Evolutionary conservation across 1,140 invertebrate species (phyloP).

Genomic region (Reticulitermes speratus): DNA sequence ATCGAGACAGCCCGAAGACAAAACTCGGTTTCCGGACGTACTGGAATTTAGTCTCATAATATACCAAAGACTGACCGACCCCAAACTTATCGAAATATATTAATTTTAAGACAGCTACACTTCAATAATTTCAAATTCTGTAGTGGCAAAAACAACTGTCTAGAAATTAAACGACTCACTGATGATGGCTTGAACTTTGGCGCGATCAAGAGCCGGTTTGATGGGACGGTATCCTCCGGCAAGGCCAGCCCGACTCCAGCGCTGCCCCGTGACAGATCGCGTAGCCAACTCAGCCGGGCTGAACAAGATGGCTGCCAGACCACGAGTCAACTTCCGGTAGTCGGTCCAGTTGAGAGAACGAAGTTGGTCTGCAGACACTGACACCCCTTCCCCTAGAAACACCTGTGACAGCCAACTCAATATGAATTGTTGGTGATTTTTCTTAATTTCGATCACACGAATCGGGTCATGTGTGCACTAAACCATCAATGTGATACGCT

Average conservation of each 20-base stretch:
- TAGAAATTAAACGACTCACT: slow-evolving; percentile 50
- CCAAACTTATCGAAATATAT: background rate
- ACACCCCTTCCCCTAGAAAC: slow-evolving; percentile 68
- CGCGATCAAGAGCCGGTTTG: slow-evolving; percentile 67
- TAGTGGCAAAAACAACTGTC: background rate
- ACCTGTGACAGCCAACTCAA: slow-evolving; percentile 50
- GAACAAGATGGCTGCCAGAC: slow-evolving; percentile 69
- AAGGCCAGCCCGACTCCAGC: slow-evolving; percentile 65
- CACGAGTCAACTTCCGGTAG: slow-evolving; percentile 68
- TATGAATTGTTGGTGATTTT: no score
- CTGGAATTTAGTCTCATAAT: no score
- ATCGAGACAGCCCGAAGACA: no score
- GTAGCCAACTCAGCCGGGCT: slow-evolving; percentile 70
- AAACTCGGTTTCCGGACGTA: no score
- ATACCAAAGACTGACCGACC: no score
- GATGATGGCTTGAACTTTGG: slow-evolving; percentile 72
- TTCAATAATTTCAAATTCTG: background rate
- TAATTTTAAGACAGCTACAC: background rate
- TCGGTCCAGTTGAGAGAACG: slow-evolving; percentile 71
- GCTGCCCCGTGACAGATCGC: slow-evolving; percentile 70
- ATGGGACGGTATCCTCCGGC: slow-evolving; percentile 62
- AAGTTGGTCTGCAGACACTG: slow-evolving; percentile 67
- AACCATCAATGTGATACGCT: no score
- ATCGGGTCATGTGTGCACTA: no score
- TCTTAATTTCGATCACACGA: no score